Percentiles rank a stretch among this genome's conserved stretches.
These are phyloP conservation scores for Hemitrygon akajei DNA, from an alignment of 2,797 vertebrate species.

Conservation along the genomic window DNA sequence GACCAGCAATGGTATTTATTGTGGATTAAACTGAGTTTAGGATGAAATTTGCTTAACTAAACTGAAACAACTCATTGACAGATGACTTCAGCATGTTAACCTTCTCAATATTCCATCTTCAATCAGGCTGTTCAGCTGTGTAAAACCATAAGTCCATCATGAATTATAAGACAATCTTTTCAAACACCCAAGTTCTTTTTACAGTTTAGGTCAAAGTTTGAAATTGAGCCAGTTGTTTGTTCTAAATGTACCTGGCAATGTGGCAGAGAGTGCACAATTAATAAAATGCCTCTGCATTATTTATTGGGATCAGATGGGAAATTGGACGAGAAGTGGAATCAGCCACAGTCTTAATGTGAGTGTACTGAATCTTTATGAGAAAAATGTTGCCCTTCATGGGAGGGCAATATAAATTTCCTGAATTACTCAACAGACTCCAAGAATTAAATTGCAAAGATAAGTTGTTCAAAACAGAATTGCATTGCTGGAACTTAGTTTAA, in stretches of 20 bases:
- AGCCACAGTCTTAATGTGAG: too few relatives aligned
- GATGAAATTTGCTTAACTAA: slow-evolving; percentile 24
- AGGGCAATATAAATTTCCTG: too few relatives aligned
- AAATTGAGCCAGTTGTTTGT: background rate
- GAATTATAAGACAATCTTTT: background rate
- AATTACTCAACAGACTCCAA: too few relatives aligned
- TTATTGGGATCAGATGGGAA: background rate
- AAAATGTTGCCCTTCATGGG: too few relatives aligned
- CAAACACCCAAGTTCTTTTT: background rate
- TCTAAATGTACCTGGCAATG: background rate
- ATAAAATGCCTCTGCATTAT: background rate
- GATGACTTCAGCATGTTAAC: background rate
- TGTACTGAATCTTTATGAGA: too few relatives aligned
- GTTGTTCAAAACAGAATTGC: too few relatives aligned
- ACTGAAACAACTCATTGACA: slow-evolving; percentile 12
- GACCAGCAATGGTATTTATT: slow-evolving; percentile 14
- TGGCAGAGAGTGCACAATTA: background rate
- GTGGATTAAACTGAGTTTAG: slow-evolving; percentile 1
- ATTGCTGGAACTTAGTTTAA: too few relatives aligned
- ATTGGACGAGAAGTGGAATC: too few relatives aligned
- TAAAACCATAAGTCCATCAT: too few relatives aligned
- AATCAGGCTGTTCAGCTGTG: background rate
- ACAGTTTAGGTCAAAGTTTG: background rate
- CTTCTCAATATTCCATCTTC: background rate
- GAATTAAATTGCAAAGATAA: too few relatives aligned